These are phyloP conservation scores for Coleophora deauratella DNA, from an alignment of 2,888 invertebrate genomes.

Conservation along the genomic window DNA sequence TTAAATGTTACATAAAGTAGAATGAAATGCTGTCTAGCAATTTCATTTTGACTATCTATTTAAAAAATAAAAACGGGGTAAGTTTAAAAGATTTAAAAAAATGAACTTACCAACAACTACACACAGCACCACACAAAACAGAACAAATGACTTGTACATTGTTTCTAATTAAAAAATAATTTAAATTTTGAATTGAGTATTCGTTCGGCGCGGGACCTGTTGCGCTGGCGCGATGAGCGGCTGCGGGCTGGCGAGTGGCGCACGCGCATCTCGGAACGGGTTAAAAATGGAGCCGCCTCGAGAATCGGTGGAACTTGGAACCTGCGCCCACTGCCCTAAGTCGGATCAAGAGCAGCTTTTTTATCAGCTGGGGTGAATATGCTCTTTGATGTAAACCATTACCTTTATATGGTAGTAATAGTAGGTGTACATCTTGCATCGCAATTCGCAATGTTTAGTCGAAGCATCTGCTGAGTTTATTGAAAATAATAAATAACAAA, in stretches of 20 bases:
- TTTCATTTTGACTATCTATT: too few species aligned
- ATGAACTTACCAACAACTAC: constrained; percentile 53
- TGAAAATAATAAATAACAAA: too few species aligned
- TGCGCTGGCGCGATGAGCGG: constrained; percentile 37
- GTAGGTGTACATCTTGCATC: too few species aligned
- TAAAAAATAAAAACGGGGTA: too few species aligned
- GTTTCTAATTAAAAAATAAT: constrained; percentile 14
- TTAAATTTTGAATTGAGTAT: background rate
- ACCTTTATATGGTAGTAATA: too few species aligned
- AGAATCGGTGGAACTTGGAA: constrained; percentile 13
- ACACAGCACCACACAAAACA: constrained; percentile 52
- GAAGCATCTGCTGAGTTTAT: too few species aligned
- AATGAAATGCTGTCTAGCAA: too few species aligned
- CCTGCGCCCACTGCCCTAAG: constrained; percentile 30
- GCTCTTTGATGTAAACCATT: too few species aligned
- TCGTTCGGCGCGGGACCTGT: constrained; percentile 15
- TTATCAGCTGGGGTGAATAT: background rate
- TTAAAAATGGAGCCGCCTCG: constrained; percentile 36
- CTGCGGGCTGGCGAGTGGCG: constrained; percentile 51
- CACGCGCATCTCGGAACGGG: constrained; percentile 49
- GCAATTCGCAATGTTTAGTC: too few species aligned
- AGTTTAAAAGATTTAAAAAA: constrained; percentile 4
- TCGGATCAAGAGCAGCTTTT: constrained; percentile 8
- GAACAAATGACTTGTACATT: constrained; percentile 53
- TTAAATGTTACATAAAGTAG: too few species aligned